A percentile compares a stretch with the other conserved stretches of the same genome.
These are phyloP conservation scores for Carettochelys insculpta DNA, from an alignment of 2,113 vertebrate species.

Conservation along the genomic window DNA sequence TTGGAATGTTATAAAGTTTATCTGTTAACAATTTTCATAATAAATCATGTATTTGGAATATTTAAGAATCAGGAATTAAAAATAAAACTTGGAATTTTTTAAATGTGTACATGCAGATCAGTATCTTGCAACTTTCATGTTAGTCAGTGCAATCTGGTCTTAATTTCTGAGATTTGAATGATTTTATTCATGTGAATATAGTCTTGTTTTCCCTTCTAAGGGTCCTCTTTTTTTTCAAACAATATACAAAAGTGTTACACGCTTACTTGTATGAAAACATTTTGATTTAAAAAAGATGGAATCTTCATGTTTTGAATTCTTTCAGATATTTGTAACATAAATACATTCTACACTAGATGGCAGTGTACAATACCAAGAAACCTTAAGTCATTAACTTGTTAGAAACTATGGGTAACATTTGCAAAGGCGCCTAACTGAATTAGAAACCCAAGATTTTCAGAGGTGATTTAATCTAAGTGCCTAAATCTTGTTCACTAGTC, in stretches of 20 bases:
- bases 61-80: background rate
- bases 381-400: background rate
- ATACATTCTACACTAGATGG: constrained; percentile 74
- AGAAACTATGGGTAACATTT: background rate
- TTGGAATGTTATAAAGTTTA: background rate
- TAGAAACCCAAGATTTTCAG: background rate
- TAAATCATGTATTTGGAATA: background rate
- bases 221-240: background rate
- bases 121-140: background rate
- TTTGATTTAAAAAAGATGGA: background rate
- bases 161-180: background rate
- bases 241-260: background rate
- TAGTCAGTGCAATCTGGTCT: background rate
- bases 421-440: background rate
- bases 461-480: background rate
- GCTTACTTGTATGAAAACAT: background rate
- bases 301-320: background rate
- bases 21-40: background rate
- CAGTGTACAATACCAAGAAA: constrained; percentile 66
- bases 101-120: background rate
- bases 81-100: too few relatives aligned
- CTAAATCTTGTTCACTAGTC: background rate
- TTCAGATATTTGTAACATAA: background rate
- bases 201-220: constrained; percentile 11
- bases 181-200: background rate